Conservation (phyloP, 2,113 vertebrate species). For the Caranx ignobilis region DNA sequence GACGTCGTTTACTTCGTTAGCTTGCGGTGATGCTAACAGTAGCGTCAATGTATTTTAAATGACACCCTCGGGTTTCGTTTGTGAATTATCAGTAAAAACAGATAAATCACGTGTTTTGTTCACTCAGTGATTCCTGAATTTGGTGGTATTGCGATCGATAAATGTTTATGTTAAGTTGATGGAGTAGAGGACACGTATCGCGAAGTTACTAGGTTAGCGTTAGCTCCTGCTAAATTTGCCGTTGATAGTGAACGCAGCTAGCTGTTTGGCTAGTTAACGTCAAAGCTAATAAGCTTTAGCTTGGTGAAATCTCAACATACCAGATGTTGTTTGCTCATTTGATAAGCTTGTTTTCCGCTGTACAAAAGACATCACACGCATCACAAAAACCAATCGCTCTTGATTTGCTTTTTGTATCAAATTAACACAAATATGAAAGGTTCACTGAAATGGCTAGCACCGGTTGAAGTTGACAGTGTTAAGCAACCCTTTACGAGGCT, state of each 20-base stretch:
- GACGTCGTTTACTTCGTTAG: constrained; percentile 65
- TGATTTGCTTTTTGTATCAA: too few relatives aligned
- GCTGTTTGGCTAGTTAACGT: constrained; percentile 37
- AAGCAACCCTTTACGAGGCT: constrained; percentile 27
- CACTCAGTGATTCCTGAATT: neutral
- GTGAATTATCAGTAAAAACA: neutral
- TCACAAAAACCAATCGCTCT: neutral
- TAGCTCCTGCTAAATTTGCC: constrained; percentile 12
- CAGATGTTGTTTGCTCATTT: constrained; percentile 17
- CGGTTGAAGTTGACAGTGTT: neutral
- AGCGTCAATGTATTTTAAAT: constrained; percentile 4
- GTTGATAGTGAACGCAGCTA: neutral
- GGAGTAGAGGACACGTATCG: neutral
- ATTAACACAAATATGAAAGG: neutral
- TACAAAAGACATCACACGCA: neutral
- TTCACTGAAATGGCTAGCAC: too few relatives aligned
- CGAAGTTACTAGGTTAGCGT: constrained; percentile 19
- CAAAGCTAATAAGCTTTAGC: constrained; percentile 43
- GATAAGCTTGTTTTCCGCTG: neutral
- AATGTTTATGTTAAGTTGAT: neutral
- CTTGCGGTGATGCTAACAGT: constrained; percentile 55
- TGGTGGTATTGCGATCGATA: accelerated
- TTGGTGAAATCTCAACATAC: neutral
- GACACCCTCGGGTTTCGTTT: neutral
- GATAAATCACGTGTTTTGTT: neutral